phyloP scores from a whole-genome alignment of 2,113 vertebrate species.

The Spizaetus ornatus region DNA sequence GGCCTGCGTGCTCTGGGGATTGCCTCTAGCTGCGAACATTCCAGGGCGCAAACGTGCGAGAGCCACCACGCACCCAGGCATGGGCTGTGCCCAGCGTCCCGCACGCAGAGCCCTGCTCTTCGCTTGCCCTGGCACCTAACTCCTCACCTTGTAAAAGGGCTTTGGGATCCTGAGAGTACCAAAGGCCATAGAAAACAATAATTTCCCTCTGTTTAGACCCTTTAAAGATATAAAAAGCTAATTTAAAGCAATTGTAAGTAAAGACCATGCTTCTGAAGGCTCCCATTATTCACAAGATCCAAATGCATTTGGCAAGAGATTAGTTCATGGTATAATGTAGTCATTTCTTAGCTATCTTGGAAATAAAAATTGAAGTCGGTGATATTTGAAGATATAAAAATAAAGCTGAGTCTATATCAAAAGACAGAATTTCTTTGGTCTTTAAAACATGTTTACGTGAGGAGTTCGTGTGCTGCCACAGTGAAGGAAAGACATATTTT shows the following conservation, averaged over 20 bases:
- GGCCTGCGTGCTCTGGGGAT: accelerated
- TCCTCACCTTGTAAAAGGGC: not conserved
- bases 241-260: not conserved
- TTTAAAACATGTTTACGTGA: not conserved
- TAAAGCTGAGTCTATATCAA: not conserved
- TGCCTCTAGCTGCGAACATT: not conserved
- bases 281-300: not conserved
- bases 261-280: not conserved
- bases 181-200: not conserved
- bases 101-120: accelerated
- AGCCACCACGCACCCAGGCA: accelerated
- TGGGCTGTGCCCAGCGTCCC: not conserved
- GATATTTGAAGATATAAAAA: not conserved
- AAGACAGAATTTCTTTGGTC: not conserved
- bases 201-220: not conserved
- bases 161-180: not conserved
- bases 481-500: not conserved
- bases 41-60: too few species aligned
- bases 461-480: not conserved
- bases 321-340: not conserved
- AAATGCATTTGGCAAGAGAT: not conserved
- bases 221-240: not conserved
- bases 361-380: not conserved
- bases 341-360: not conserved
- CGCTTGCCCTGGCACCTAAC: not conserved